Conservation (phyloP, 2,113 vertebrate genomes). For the Heterocephalus glaber region DNA sequence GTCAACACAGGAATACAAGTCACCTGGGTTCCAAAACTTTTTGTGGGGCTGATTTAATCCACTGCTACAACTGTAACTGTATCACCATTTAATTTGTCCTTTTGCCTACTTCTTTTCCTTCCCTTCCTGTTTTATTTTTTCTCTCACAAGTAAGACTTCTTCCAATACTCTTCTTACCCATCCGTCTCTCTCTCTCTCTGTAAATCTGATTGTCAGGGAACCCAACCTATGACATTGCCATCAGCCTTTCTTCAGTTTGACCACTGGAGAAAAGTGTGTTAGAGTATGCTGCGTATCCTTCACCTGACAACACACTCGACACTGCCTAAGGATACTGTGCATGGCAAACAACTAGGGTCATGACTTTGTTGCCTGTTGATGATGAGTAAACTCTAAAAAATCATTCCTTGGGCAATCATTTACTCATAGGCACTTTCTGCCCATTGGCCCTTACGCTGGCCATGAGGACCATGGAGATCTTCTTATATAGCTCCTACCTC, state of each 20-base stretch:
- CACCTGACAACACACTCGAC: neutral
- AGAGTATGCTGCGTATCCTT: neutral
- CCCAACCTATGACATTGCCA: too few species aligned
- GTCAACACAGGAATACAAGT: neutral
- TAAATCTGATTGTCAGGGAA: neutral
- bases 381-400: neutral
- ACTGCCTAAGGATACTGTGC: neutral
- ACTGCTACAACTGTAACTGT: fast-evolving
- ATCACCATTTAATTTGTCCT: neutral
- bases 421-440: neutral
- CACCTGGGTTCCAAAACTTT: neutral
- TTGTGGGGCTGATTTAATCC: neutral
- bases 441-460: neutral
- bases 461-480: neutral
- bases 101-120: neutral
- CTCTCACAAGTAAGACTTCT: neutral
- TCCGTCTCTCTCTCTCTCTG: neutral
- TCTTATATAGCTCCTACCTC: neutral
- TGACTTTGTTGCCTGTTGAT: neutral
- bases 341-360: neutral
- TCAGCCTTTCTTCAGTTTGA: neutral
- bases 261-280: neutral
- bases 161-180: neutral
- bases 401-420: neutral
- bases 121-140: neutral